Percentiles rank a stretch among this genome's conserved stretches.
phyloP scores from a whole-genome alignment of 2,797 vertebrate species.

The Loriculus beryllinus region DNA sequence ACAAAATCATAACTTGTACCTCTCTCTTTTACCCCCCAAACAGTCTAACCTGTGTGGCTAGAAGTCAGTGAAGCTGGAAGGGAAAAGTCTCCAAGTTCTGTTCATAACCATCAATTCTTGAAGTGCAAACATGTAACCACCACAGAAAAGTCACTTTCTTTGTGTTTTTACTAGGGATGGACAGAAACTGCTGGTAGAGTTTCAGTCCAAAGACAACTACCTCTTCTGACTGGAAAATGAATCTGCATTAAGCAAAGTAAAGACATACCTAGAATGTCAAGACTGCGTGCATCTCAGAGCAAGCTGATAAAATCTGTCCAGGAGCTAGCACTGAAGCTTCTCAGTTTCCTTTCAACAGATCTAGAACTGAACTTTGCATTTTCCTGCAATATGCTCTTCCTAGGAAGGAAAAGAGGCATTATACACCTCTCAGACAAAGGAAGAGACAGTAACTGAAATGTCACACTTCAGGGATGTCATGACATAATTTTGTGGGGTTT shows the following conservation, averaged over 20 bases:
- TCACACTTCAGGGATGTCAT: background rate
- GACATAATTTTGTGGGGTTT: background rate
- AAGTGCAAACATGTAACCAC: background rate
- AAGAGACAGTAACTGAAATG: background rate
- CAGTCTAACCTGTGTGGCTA: background rate
- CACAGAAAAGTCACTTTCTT: background rate
- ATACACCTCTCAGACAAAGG: background rate
- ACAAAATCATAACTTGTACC: background rate
- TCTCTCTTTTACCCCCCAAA: background rate
- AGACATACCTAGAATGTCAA: background rate
- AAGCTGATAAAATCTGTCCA: background rate
- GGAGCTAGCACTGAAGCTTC: background rate
- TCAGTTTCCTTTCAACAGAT: background rate
- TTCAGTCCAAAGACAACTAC: background rate
- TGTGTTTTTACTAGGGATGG: background rate
- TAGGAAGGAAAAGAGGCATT: background rate
- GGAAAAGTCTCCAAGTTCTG: background rate
- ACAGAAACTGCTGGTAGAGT: background rate
- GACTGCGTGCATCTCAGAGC: background rate
- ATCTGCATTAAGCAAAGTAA: background rate
- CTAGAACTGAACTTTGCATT: background rate
- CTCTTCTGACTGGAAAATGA: background rate
- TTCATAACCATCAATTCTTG: background rate
- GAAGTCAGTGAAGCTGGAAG: background rate
- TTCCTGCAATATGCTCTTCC: background rate